Percentiles rank a stretch among this genome's conserved stretches.
Conservation (phyloP, 2,888 invertebrate genomes). For the Proisotoma minuta region DNA sequence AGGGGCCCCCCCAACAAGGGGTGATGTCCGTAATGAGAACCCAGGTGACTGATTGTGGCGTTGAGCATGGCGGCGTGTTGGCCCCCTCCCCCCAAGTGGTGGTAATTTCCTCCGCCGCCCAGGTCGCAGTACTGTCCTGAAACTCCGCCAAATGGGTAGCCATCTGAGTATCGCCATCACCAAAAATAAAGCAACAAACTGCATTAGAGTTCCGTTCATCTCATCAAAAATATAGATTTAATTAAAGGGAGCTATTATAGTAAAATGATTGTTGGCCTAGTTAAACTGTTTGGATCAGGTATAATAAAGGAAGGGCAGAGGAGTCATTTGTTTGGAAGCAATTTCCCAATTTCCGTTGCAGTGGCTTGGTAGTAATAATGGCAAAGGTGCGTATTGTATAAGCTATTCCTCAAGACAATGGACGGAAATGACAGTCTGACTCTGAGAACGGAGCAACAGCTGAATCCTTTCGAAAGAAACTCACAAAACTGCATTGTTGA, state of each 20-base stretch:
- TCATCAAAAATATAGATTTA: not conserved
- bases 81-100: constrained; percentile 5
- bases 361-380: not conserved
- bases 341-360: not conserved
- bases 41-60: constrained; percentile 54
- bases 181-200: constrained; percentile 11
- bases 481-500: not conserved
- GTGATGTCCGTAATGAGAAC: constrained; percentile 52
- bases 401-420: constrained; percentile 1
- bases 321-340: not conserved
- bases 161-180: constrained; percentile 30
- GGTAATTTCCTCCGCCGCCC: constrained; percentile 41
- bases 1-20: constrained; percentile 49
- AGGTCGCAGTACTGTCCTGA: constrained; percentile 47
- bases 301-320: not conserved
- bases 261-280: no score
- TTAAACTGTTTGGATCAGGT: no score
- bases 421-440: not conserved
- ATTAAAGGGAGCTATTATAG: no score
- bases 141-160: constrained; percentile 44
- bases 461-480: not conserved
- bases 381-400: not conserved
- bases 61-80: constrained; percentile 48
- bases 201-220: not conserved
- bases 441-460: not conserved